These are phyloP conservation scores for Caenorhabditis elegans DNA, from an alignment of 1,140 invertebrate genomes.

Conservation along the genomic window DNA sequence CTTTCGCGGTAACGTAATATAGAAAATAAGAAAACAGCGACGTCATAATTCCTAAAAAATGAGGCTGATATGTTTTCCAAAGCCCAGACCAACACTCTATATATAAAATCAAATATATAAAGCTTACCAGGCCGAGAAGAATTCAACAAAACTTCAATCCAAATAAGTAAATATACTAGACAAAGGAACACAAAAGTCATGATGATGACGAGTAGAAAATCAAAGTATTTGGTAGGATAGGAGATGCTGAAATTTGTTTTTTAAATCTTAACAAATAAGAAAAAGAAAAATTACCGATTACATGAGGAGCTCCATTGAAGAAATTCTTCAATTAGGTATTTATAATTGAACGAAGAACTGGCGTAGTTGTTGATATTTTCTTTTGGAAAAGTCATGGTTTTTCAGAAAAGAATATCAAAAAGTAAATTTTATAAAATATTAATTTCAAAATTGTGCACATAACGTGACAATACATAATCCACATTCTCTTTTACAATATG, in stretches of 20 bases:
- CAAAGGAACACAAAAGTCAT: neutral
- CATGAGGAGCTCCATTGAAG: neutral
- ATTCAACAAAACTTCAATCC: too few species aligned
- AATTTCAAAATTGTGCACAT: neutral
- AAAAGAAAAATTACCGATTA: neutral
- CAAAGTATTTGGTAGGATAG: neutral
- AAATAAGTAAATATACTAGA: too few species aligned
- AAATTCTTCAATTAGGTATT: neutral
- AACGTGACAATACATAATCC: conserved; percentile 6
- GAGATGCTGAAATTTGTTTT: neutral
- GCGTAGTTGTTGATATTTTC: neutral
- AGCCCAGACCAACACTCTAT: too few species aligned
- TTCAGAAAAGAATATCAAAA: neutral
- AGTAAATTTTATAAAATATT: neutral
- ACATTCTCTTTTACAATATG: conserved; percentile 12
- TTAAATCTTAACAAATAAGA: too few species aligned
- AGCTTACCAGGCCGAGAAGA: too few species aligned
- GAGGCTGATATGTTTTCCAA: too few species aligned
- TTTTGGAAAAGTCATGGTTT: neutral
- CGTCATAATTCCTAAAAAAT: too few species aligned
- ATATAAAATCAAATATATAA: too few species aligned
- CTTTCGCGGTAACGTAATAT: too few species aligned
- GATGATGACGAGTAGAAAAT: neutral
- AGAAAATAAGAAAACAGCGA: too few species aligned
- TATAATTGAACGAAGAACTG: neutral